Base-by-base conservation (phyloP, 2,888 invertebrate genomes). In the Hirudinaria manillensis region DNA sequence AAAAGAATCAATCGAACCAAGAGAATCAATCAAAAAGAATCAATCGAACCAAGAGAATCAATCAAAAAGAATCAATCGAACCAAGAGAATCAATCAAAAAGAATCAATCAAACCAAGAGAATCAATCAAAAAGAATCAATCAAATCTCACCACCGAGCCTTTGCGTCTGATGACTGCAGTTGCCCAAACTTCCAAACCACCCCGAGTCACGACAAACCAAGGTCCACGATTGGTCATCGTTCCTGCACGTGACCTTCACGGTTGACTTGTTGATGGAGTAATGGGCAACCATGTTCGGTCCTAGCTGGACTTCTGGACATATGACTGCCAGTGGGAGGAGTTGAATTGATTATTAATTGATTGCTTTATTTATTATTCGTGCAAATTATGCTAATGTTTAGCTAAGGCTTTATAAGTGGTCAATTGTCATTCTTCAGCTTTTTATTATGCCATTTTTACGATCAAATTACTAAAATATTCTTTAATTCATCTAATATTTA, bases 121-220 rank as follows among this genome's bases (percentile, higher is more conserved):
- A 36, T 3, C 10, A 10, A 6, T 36, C 2, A 68, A 68, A 10
- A 4, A 10, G 29, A n/a, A 38, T 34, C 29, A 68, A 68, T 34
- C 32, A 24, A 45, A 68, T 34, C 68, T 19, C 3, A 13, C 16
- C n/a, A 68, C 71, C 71, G 19, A 65, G 65, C 29, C 55, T 61
- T 36, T 19, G 38, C 36, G 29, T 72, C 56, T 21, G 72, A 27
- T 19, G 66, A 38, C n/a, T 34, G 24, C 74, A 74, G 51, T 74
- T 74, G 3, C 74, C 74, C 0, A 65, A 27, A 67, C 19, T 51
- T 19, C 74, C 74, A 45, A 67, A n/a, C 74, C 74, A 74, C 36
- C 74, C 67, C 4, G 38, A 38, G 16, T 74, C 74, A 10, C 36
- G 32, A 53, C 74, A 74, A 51, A 56, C 24, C 65, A 74, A 51